phyloP scores from a whole-genome alignment of 2,888 invertebrate species.

The Lasioglossum figueresi region DNA sequence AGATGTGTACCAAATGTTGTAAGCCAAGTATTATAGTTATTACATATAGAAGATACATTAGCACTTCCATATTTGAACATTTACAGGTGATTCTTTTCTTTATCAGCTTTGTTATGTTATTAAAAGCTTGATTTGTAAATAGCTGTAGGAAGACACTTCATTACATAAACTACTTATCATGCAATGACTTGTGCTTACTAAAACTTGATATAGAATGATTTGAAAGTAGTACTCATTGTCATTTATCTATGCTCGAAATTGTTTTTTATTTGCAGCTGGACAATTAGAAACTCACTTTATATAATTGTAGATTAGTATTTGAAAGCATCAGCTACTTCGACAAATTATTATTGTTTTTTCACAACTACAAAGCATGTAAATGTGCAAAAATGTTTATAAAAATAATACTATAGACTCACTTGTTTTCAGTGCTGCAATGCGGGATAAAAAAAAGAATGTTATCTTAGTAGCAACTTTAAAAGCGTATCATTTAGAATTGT shows the following conservation, averaged over 20 bases:
- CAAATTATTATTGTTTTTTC: slow-evolving; percentile 19
- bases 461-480: slow-evolving; percentile 58
- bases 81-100: slow-evolving; percentile 1
- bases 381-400: slow-evolving; percentile 59
- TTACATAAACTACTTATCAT: slow-evolving; percentile 14
- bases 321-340: not conserved
- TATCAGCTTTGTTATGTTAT: slow-evolving; percentile 10
- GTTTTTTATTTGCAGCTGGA: not conserved
- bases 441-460: slow-evolving; percentile 61
- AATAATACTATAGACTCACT: slow-evolving; percentile 69
- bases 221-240: not conserved
- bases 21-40: slow-evolving; percentile 7
- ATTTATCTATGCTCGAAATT: not conserved
- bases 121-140: not conserved
- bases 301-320: slow-evolving; percentile 14
- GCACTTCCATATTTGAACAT: slow-evolving; percentile 12
- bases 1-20: slow-evolving; percentile 13
- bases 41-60: slow-evolving; percentile 6
- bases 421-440: slow-evolving; percentile 72
- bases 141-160: not conserved
- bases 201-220: not conserved
- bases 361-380: slow-evolving; percentile 56
- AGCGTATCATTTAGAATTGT: slow-evolving; percentile 32
- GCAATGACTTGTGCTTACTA: not conserved
- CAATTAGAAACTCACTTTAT: slow-evolving; percentile 3